phyloP scores from a whole-genome alignment of 1,140 invertebrate species.

The Drosophila arawakana region DNA sequence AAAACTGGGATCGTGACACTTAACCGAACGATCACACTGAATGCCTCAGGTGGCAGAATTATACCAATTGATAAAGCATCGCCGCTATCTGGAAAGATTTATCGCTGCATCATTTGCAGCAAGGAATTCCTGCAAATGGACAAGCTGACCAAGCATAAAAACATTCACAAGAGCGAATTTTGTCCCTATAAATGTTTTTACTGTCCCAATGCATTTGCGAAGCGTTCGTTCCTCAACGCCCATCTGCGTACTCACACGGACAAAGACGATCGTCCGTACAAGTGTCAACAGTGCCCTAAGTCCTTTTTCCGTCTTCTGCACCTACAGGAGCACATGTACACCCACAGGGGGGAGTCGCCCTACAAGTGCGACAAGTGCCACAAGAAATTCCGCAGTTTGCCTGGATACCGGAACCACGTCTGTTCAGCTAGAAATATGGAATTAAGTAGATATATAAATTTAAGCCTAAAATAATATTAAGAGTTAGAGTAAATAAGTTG shows the following conservation, averaged over 20 bases:
- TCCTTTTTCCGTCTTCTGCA: neutral
- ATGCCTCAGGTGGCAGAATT: neutral
- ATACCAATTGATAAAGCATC: neutral
- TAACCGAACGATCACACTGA: neutral
- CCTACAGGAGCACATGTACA: neutral
- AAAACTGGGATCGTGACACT: neutral
- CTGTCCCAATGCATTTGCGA: neutral
- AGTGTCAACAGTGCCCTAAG: neutral
- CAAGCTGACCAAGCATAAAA: neutral
- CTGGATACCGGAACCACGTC: neutral
- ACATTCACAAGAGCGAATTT: neutral
- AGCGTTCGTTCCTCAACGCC: neutral
- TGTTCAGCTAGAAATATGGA: neutral
- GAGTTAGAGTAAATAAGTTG: too few species aligned
- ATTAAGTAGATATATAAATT: too few species aligned
- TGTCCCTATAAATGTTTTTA: neutral
- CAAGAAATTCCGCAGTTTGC: neutral
- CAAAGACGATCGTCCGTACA: neutral
- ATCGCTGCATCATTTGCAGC: neutral
- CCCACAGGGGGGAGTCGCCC: neutral
- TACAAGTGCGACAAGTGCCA: neutral
- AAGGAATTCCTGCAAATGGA: neutral
- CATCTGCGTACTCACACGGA: neutral
- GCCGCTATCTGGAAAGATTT: neutral
- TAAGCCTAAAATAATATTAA: too few species aligned